A percentile compares a stretch with the other conserved stretches of the same genome.
phyloP scores from a whole-genome alignment of 2,113 vertebrate species.

The Pavo muticus region DNA sequence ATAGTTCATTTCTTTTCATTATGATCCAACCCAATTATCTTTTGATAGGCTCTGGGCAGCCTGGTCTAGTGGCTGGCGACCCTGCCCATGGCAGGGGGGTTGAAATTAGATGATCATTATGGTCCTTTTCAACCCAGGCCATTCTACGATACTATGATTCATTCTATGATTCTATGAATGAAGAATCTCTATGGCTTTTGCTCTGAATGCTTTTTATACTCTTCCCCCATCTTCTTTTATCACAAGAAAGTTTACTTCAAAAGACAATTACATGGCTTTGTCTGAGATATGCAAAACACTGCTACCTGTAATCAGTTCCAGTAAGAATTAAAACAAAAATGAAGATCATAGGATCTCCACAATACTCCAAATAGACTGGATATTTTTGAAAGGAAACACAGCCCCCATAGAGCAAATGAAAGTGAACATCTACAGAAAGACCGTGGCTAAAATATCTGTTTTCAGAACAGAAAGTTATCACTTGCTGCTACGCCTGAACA shows the following conservation, averaged over 20 bases:
- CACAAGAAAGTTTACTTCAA: not conserved
- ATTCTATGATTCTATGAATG: not conserved
- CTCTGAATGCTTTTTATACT: not conserved
- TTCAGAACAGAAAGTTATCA: not conserved
- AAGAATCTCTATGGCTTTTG: not conserved
- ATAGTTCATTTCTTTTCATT: not conserved
- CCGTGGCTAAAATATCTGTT: not conserved
- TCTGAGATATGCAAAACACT: not conserved
- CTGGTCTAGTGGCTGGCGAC: no score
- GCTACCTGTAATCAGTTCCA: not conserved
- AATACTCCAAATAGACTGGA: not conserved
- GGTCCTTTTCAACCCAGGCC: no score
- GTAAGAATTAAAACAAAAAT: not conserved
- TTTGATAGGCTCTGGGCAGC: not conserved
- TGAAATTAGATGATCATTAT: no score
- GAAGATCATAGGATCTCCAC: not conserved
- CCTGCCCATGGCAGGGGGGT: no score
- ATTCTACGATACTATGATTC: no score
- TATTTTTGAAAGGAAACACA: not conserved
- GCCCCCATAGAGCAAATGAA: not conserved
- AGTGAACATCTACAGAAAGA: not conserved
- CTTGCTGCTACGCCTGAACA: not conserved
- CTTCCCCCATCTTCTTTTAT: not conserved
- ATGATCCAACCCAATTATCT: not conserved
- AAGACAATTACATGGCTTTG: not conserved